Conservation (phyloP, 2,113 vertebrate genomes). For the Siniperca knerii region DNA sequence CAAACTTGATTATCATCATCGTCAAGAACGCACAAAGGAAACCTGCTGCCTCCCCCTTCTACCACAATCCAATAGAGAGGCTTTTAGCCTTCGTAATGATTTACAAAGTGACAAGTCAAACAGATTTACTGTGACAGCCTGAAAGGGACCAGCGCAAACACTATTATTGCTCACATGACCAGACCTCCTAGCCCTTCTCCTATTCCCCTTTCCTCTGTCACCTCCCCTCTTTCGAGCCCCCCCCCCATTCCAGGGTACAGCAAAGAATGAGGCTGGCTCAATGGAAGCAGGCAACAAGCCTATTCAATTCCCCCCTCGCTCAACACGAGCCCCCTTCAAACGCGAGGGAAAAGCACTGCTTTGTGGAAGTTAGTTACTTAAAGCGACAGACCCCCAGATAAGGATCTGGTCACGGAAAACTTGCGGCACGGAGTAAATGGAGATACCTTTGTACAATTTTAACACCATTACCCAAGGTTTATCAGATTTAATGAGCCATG, state of each 20-base stretch:
- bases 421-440: slow-evolving; percentile 59
- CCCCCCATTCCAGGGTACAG: slow-evolving; percentile 62
- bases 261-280: slow-evolving; percentile 71
- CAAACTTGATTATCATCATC: slow-evolving; percentile 84
- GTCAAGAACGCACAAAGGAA: slow-evolving; percentile 80
- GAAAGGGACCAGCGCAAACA: slow-evolving; percentile 89
- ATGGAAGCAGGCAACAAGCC: slow-evolving; percentile 69
- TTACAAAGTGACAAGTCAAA: slow-evolving; percentile 95
- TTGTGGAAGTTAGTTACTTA: slow-evolving; percentile 81
- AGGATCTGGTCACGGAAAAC: slow-evolving; percentile 75
- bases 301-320: slow-evolving; percentile 72
- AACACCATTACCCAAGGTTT: slow-evolving; percentile 69
- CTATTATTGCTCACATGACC: slow-evolving; percentile 84
- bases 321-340: slow-evolving; percentile 77
- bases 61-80: slow-evolving; percentile 90
- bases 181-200: slow-evolving; percentile 63
- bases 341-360: slow-evolving; percentile 72
- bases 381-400: slow-evolving; percentile 78
- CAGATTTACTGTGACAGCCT: slow-evolving; percentile 91
- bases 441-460: slow-evolving; percentile 72
- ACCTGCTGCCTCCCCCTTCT: slow-evolving; percentile 76
- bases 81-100: slow-evolving; percentile 94
- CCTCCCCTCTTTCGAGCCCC: slow-evolving; percentile 10
- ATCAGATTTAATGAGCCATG: slow-evolving; percentile 74
- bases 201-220: slow-evolving; percentile 39